Conservation (phyloP, 2,888 invertebrate species). For the Furcula furcula region DNA sequence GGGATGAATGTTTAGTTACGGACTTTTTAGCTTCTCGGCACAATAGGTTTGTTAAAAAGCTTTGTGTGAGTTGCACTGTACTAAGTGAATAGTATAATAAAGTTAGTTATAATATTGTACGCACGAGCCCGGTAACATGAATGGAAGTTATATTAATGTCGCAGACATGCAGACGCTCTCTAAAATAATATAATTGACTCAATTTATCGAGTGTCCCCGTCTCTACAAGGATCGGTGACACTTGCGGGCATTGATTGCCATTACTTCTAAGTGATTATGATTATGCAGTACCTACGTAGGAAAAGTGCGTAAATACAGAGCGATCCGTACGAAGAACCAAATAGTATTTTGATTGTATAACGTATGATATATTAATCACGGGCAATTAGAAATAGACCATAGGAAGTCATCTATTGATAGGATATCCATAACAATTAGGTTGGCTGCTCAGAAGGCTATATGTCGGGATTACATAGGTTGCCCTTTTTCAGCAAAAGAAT, state of each 20-base stretch:
- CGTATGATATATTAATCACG: too few relatives aligned
- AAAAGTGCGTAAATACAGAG: too few relatives aligned
- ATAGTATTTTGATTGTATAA: too few relatives aligned
- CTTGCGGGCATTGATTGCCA: slow-evolving; percentile 37
- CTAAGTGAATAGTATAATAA: slow-evolving; percentile 30
- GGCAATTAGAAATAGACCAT: too few relatives aligned
- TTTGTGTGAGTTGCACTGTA: slow-evolving; percentile 11
- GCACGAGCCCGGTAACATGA: slow-evolving; percentile 39
- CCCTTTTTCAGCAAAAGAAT: too few relatives aligned
- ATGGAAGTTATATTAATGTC: slow-evolving; percentile 59
- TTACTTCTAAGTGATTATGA: slow-evolving; percentile 27
- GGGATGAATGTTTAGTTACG: slow-evolving; percentile 3
- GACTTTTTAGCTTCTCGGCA: slow-evolving; percentile 7
- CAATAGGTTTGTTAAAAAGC: slow-evolving; percentile 21
- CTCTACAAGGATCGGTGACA: slow-evolving; percentile 56
- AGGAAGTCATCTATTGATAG: too few relatives aligned
- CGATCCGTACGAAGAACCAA: too few relatives aligned
- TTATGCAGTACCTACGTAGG: too few relatives aligned
- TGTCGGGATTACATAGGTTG: too few relatives aligned
- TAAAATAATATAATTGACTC: slow-evolving; percentile 62
- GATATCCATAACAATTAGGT: too few relatives aligned
- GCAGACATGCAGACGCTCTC: slow-evolving; percentile 50
- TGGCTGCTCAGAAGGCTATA: too few relatives aligned
- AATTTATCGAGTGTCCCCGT: slow-evolving; percentile 52
- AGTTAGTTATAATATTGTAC: slow-evolving; percentile 37